Evolutionary conservation across 2,888 invertebrate genomes (phyloP).

Genomic region (Caenorhabditis drosophilae): DNA sequence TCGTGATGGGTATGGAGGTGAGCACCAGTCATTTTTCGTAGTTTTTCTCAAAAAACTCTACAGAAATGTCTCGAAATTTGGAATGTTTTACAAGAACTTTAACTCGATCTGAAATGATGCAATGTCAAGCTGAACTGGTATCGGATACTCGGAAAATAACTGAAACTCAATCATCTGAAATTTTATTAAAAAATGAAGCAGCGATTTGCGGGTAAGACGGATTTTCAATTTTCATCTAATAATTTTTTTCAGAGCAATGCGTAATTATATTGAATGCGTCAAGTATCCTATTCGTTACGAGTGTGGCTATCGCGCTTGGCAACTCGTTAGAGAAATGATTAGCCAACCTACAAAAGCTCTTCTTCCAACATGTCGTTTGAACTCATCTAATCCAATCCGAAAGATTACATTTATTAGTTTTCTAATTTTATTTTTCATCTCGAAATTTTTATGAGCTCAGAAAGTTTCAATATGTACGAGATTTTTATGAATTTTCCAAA

Average conservation of each 20-base stretch:
- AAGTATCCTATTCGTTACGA: slow-evolving; percentile 60
- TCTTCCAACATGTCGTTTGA: slow-evolving; percentile 54
- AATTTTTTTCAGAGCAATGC: slow-evolving; percentile 53
- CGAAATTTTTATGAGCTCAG: not conserved
- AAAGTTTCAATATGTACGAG: not conserved
- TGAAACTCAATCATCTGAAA: slow-evolving; percentile 17
- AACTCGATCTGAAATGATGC: slow-evolving; percentile 62
- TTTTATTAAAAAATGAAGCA: slow-evolving; percentile 28
- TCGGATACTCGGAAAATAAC: slow-evolving; percentile 52
- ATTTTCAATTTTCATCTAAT: not conserved
- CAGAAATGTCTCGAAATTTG: slow-evolving; percentile 58
- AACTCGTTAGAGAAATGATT: slow-evolving; percentile 53
- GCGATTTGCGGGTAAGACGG: slow-evolving; percentile 53
- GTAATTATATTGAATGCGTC: slow-evolving; percentile 60
- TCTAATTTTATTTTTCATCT: not conserved
- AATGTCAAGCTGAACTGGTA: slow-evolving; percentile 58
- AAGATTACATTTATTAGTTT: slow-evolving; percentile 13
- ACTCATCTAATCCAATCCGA: slow-evolving; percentile 17
- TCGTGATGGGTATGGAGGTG: slow-evolving; percentile 57
- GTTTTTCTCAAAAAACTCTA: slow-evolving; percentile 4
- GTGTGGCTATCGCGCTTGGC: slow-evolving; percentile 61
- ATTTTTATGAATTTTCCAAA: no score
- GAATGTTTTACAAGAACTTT: slow-evolving; percentile 59
- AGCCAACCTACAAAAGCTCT: slow-evolving; percentile 49
- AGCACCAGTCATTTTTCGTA: not conserved